Evolutionary conservation across 2,888 invertebrate species (phyloP), one percentile per base, ranked within the genome.

Genomic region (Meliscaeva auricollis): DNA sequence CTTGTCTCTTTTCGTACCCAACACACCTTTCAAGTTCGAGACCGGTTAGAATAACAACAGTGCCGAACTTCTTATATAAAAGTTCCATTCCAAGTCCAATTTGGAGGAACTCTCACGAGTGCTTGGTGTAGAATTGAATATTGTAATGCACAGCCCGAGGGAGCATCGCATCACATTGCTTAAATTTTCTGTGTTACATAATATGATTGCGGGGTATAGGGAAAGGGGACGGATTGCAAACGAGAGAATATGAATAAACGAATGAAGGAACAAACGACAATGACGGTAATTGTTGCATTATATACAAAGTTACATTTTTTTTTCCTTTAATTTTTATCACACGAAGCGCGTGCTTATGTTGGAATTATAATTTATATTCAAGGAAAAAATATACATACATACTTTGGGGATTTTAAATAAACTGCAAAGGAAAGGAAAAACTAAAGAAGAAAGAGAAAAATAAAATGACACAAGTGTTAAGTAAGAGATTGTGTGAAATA

Each of bases 41-140:
- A 66, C 64, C 64, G 64, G 64, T 66, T 66, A 32, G 30, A 44
- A 62, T 22, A 62, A 44, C 15, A 32, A 62, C 60, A 41, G 26
- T 26, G 8, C 32, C 3, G 11, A 41, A 62, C 9, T 62, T 46
- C 15, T 26, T 26, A 2, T 26, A 3, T 3, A 3, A 30, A 38
- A 38, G 35, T 62, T 62, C 62, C 62, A 3, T 38, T 38, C 38
- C 38, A 66, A 66, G 32, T 46, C 30, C 64, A 66, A 66, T 48
- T 66, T 66, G 20, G 48, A 32, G 20, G 26, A 26, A 26, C 20
- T 35, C 64, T 13, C n/a, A n/a, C n/a, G 20, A 30, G 44, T 8
- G 9, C 11, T 38, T 17, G 60, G 38, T 17, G 32, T 32, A 11
- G 17, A 66, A 26, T 66, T 66, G 48, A 48, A 66, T 48, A 46